Conservation (phyloP, 2,888 invertebrate genomes). For the Synergus japonicus region DNA sequence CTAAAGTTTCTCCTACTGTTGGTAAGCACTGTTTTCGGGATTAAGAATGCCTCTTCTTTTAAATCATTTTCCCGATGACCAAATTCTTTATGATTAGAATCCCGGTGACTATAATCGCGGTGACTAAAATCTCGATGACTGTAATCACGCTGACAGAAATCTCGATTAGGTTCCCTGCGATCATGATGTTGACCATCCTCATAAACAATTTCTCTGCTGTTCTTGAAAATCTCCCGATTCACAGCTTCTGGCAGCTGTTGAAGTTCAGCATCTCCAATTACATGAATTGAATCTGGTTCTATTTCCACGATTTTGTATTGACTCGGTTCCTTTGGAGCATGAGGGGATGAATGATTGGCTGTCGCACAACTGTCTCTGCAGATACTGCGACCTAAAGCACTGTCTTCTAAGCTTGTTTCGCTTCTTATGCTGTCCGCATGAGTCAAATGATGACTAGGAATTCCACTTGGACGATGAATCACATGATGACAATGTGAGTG, state of each 20-base stretch:
- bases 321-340: conserved; percentile 39
- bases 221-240: conserved; percentile 66
- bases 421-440: conserved; percentile 63
- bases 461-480: conserved; percentile 46
- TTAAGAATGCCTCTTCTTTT: conserved; percentile 20
- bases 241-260: conserved; percentile 67
- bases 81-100: conserved; percentile 1
- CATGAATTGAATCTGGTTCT: conserved; percentile 67
- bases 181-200: conserved; percentile 57
- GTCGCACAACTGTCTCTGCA: conserved; percentile 56
- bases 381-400: conserved; percentile 49
- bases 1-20: conserved; percentile 4
- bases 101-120: neutral
- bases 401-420: conserved; percentile 65
- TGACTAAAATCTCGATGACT: conserved; percentile 10
- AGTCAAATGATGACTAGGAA: conserved; percentile 47
- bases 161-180: neutral
- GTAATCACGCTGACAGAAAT: neutral
- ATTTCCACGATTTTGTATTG: conserved; percentile 61
- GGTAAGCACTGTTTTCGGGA: conserved; percentile 18
- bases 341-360: conserved; percentile 8
- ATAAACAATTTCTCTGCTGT: conserved; percentile 67
- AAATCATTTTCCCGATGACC: neutral
- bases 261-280: conserved; percentile 64
- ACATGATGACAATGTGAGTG: conserved; percentile 51